Base-by-base conservation (phyloP, 2,113 vertebrate species). In the Engraulis encrasicolus region DNA sequence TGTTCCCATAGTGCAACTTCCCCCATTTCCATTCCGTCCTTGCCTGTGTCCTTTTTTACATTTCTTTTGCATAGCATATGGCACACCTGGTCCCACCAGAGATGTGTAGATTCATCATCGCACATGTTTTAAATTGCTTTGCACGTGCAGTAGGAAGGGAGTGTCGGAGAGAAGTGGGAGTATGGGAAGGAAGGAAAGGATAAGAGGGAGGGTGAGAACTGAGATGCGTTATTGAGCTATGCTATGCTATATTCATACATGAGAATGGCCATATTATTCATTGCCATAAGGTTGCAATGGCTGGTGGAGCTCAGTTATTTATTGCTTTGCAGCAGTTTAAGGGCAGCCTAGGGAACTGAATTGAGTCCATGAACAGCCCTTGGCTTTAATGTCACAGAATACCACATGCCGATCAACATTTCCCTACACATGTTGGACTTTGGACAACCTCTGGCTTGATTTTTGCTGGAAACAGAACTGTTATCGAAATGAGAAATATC, bases 111-210 rank as follows among this genome's bases (percentile, higher is more conserved):
- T 79, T 89, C 89, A 89, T 86, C 82, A 87, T n/a, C n/a, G n/a
- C 89, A 91, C 87, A 84, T 92, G 88, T 86, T 90, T 91, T 88
- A 83, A 83, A 89, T 91, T 86, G 89, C 71, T 84, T 27, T 61
- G 82, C 78, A 85, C 84, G 84, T 88, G 87, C 0, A 27, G 14
- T 6, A 11, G 27, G 23, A 11, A 1, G 6, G n/a, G 61, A 27
- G 20, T 2, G 9, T 0, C 0, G 20, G 54, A 5, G 54, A 6
- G 6, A 6, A 6, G 19, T 4, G 20, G 23, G 61, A 9, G 40
- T 5, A 9, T 3, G 40, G 40, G 40, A 45, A 45, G 40, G 40
- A 45, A 45, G 40, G 40, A 9, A 9, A 9, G 40, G 40, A n/a
- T n/a, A n/a, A 9, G 40, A 9, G 40, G 84, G 88, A 89, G 83